These are phyloP conservation scores for Micrasema longulum DNA, from an alignment of 1,140 invertebrate genomes.

Conservation along the genomic window DNA sequence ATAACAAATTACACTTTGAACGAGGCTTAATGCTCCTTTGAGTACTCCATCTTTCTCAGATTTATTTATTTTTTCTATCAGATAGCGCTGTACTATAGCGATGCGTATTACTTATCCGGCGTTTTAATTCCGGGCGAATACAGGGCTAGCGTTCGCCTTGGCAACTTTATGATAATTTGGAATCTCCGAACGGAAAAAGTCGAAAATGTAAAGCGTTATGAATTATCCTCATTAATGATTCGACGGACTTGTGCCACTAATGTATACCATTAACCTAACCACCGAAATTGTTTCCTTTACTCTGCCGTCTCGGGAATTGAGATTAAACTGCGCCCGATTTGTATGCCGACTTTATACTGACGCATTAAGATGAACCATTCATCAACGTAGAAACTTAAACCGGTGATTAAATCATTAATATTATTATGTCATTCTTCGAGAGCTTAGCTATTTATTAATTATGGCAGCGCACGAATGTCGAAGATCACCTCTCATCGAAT, in stretches of 20 bases:
- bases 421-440: constrained; percentile 30
- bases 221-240: constrained; percentile 42
- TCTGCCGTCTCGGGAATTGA: constrained; percentile 13
- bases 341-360: constrained; percentile 30
- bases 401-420: constrained; percentile 35
- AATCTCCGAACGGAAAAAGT: constrained; percentile 39
- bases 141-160: not conserved
- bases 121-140: constrained; percentile 8
- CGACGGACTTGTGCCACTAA: constrained; percentile 21
- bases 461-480: constrained; percentile 18
- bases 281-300: constrained; percentile 33
- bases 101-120: constrained; percentile 15
- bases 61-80: constrained; percentile 47
- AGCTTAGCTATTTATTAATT: constrained; percentile 14
- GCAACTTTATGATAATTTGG: constrained; percentile 35
- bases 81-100: constrained; percentile 17
- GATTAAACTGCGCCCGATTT: constrained; percentile 38
- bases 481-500: constrained; percentile 4
- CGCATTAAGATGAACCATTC: constrained; percentile 34
- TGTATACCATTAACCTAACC: constrained; percentile 22
- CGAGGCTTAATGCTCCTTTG: constrained; percentile 47
- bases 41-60: constrained; percentile 39
- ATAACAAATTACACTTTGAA: constrained; percentile 52
- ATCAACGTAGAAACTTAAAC: constrained; percentile 25
- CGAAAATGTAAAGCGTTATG: constrained; percentile 36